These are phyloP conservation scores for Lycia hirtaria DNA, from an alignment of 2,888 invertebrate species.

Conservation along the genomic window DNA sequence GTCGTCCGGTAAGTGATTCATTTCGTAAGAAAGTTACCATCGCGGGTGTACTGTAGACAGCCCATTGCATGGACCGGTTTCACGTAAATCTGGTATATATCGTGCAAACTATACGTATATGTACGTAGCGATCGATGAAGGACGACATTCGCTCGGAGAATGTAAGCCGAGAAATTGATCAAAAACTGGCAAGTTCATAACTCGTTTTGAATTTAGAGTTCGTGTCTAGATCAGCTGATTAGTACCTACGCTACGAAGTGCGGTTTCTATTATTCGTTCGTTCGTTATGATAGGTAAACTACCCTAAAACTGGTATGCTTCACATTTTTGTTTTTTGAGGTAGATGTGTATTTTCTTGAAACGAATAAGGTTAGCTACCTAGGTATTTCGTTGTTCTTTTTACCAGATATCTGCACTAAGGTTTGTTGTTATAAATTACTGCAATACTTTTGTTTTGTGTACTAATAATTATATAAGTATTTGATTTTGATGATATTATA, in stretches of 20 bases:
- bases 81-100: slow-evolving; percentile 66
- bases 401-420: no score
- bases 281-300: neutral
- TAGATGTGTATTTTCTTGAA: no score
- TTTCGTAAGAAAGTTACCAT: slow-evolving; percentile 73
- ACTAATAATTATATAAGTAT: no score
- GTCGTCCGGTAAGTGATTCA: slow-evolving; percentile 58
- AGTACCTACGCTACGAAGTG: slow-evolving; percentile 39
- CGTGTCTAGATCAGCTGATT: slow-evolving; percentile 53
- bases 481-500: no score
- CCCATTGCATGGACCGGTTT: slow-evolving; percentile 74
- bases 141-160: slow-evolving; percentile 53
- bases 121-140: slow-evolving; percentile 52
- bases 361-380: no score
- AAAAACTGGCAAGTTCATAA: slow-evolving; percentile 16
- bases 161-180: slow-evolving; percentile 39
- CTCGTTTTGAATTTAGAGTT: slow-evolving; percentile 15
- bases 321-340: no score
- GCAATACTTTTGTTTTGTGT: no score
- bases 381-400: no score
- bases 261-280: slow-evolving; percentile 33
- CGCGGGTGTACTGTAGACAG: slow-evolving; percentile 71
- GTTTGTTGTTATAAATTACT: no score
- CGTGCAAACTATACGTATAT: slow-evolving; percentile 37
- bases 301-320: no score